These are phyloP conservation scores for Dioctria linearis DNA, from an alignment of 2,888 invertebrate species.

Conservation along the genomic window DNA sequence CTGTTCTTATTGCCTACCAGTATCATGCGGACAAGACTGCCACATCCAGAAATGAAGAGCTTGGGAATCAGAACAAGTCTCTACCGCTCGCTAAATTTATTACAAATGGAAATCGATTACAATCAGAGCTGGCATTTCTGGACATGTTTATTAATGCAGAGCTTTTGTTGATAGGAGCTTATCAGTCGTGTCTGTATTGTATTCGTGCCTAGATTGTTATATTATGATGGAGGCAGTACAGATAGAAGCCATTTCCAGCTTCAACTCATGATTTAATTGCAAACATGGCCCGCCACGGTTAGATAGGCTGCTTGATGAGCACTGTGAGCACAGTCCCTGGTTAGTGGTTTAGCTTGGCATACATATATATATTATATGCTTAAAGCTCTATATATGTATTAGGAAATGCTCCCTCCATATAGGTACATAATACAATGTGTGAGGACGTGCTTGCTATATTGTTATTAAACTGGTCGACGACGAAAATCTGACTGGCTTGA, in stretches of 20 bases:
- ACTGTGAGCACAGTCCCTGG: neutral
- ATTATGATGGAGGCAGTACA: conserved; percentile 26
- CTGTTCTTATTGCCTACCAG: conserved; percentile 19
- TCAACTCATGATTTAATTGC: conserved; percentile 39
- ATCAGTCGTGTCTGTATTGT: conserved; percentile 36
- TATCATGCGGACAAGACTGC: conserved; percentile 24
- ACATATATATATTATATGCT: neutral
- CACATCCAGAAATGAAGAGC: conserved; percentile 24
- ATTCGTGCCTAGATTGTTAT: conserved; percentile 28
- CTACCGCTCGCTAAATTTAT: conserved; percentile 51
- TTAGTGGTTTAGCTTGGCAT: neutral
- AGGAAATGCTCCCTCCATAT: neutral
- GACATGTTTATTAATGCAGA: conserved; percentile 57
- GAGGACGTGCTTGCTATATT: conserved; percentile 3
- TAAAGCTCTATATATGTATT: neutral
- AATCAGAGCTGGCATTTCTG: conserved; percentile 53
- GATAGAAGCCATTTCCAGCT: conserved; percentile 26
- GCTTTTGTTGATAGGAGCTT: conserved; percentile 55
- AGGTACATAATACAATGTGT: neutral
- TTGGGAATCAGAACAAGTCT: conserved; percentile 19
- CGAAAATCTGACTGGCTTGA: neutral
- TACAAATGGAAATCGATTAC: conserved; percentile 55
- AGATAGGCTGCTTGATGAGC: conserved; percentile 21
- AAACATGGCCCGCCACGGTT: conserved; percentile 5
- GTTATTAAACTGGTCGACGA: neutral